These are phyloP conservation scores for Anoplius nigerrimus DNA, from an alignment of 2,888 invertebrate species.

Conservation along the genomic window DNA sequence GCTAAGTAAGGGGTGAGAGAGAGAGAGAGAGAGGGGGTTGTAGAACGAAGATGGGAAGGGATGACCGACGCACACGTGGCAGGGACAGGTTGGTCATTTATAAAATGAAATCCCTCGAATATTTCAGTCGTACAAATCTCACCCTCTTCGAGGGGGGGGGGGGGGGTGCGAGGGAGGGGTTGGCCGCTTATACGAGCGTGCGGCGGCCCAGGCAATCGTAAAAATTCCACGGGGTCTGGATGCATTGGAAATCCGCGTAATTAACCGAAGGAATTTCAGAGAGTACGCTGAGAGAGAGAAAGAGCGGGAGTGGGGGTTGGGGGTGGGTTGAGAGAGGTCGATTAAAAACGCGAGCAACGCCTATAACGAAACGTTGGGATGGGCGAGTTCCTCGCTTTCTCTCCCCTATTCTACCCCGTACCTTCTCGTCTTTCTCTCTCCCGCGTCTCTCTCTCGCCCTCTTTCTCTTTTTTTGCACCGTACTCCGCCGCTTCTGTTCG, in stretches of 20 bases:
- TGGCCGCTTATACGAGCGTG: background rate
- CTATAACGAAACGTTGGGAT: slow-evolving; percentile 45
- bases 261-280: slow-evolving; percentile 72
- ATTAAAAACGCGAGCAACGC: slow-evolving; percentile 64
- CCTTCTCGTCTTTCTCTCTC: slow-evolving; percentile 18
- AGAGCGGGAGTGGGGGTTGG: slow-evolving; percentile 29
- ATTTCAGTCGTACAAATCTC: slow-evolving; percentile 60
- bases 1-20: background rate
- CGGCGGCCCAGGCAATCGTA: slow-evolving; percentile 63
- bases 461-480: slow-evolving; percentile 24
- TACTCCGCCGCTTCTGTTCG: slow-evolving; percentile 28
- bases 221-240: slow-evolving; percentile 68
- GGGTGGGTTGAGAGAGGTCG: slow-evolving; percentile 57
- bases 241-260: slow-evolving; percentile 73
- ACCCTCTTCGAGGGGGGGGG: slow-evolving; percentile 13
- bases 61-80: slow-evolving; percentile 40
- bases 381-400: slow-evolving; percentile 26
- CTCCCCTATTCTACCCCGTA: slow-evolving; percentile 5
- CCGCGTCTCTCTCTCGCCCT: slow-evolving; percentile 31
- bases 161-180: slow-evolving; percentile 14
- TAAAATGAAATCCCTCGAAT: slow-evolving; percentile 64
- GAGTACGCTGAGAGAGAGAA: slow-evolving; percentile 32
- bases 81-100: slow-evolving; percentile 61
- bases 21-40: too few species aligned
- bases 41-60: slow-evolving; percentile 29